Conservation (phyloP, 2,113 vertebrate genomes). For the Microcebus murinus region DNA sequence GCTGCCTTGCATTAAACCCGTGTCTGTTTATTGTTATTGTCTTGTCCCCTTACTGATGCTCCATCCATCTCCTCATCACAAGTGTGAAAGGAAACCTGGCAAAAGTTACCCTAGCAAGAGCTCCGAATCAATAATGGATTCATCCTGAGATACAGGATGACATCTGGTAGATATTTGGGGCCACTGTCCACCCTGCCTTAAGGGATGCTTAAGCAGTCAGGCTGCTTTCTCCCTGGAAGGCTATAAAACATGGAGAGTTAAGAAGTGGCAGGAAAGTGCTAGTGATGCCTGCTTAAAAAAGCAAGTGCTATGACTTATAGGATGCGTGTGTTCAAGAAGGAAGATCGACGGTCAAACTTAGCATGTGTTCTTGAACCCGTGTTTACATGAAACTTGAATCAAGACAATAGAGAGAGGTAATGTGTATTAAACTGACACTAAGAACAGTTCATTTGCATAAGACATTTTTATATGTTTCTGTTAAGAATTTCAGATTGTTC, state of each 20-base stretch:
- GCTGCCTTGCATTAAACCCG: neutral
- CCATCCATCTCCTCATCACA: slow-evolving; percentile 42
- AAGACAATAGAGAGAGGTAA: neutral
- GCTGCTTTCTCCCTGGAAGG: slow-evolving; percentile 64
- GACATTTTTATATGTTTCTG: neutral
- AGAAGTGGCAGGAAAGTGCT: slow-evolving; percentile 52
- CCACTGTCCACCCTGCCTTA: slow-evolving; percentile 46
- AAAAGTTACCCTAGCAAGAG: neutral
- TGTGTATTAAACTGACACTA: neutral
- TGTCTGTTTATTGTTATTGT: slow-evolving; percentile 72
- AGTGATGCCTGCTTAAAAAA: neutral
- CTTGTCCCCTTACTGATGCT: slow-evolving; percentile 47
- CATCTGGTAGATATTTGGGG: slow-evolving; percentile 78
- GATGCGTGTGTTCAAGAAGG: neutral
- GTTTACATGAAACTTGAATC: neutral
- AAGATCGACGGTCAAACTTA: neutral
- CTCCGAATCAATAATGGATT: slow-evolving; percentile 61
- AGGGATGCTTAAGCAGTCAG: slow-evolving; percentile 47
- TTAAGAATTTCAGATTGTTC: neutral
- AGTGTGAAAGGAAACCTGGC: slow-evolving; percentile 77
- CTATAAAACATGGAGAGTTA: slow-evolving; percentile 59
- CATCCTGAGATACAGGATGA: slow-evolving; percentile 46
- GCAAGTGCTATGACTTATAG: neutral
- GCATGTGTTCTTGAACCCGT: neutral
- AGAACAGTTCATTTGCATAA: neutral